Evolutionary conservation across 2,113 vertebrate genomes (phyloP), one percentile per base, ranked within the genome.

Genomic region (Vombatus ursinus): DNA sequence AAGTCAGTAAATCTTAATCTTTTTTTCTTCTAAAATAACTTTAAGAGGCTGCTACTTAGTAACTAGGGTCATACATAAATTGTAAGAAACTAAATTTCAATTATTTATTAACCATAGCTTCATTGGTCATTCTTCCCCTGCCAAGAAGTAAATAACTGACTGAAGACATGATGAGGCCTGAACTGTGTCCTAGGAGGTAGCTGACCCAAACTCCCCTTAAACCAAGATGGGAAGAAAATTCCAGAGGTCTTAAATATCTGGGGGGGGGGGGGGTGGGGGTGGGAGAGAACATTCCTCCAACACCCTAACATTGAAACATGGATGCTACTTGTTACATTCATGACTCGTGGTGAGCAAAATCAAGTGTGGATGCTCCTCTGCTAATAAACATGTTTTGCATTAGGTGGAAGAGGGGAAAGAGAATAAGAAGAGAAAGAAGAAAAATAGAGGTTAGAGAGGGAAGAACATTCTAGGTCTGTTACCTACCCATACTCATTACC

Each of bases 71-170:
- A 61, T 25, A 19, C 0, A 16, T 51, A 89, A 94, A 7, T 91
- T n/a, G 10, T 52, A 90, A 52, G 90, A 51, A 91, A 49, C 77
- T 95, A 92, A 93, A 92, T 93, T 95, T 11, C 5, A 54, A 54
- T 95, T 11, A 96, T 93, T 97, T 94, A 96, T 98, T 98, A 97
- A 97, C 97, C 49, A 93, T 48, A 28, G 90, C 50, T 93, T 97
- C 68, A 96, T 89, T 97, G 94, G 97, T 96, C 95, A 96, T 97
- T 95, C 50, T 47, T 96, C 89, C 50, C 92, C 50, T 92, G 25
- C 90, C 31, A 31, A 77, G 92, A 96, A 96, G 54, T 96, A 97
- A 97, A 97, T 95, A 54, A 95, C 52, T 97, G 89, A 97, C 97
- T 52, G 93, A 94, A 89, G 19, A 92, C 90, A 96, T 49, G 90